Conservation (phyloP, 2,113 vertebrate genomes). For the Ceyx margarethae region DNA sequence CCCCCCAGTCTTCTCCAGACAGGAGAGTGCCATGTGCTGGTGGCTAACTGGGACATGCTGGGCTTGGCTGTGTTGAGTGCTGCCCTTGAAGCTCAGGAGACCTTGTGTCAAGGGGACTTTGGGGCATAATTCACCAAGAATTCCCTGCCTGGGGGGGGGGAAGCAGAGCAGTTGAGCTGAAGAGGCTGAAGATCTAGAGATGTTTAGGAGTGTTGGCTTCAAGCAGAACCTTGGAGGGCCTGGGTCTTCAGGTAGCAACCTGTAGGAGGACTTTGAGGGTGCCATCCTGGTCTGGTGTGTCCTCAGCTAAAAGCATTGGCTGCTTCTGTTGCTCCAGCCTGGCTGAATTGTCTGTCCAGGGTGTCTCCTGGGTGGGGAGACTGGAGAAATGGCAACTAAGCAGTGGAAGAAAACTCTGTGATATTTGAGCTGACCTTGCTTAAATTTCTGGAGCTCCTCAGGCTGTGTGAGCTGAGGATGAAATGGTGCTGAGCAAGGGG, state of each 20-base stretch:
- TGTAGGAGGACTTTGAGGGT: neutral
- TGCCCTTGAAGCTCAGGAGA: neutral
- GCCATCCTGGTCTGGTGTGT: neutral
- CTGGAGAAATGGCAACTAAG: neutral
- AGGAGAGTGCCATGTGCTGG: neutral
- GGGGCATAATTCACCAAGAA: neutral
- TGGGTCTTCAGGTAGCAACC: neutral
- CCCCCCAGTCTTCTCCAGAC: neutral
- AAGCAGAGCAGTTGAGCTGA: neutral
- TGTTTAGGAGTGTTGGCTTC: neutral
- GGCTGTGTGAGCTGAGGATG: neutral
- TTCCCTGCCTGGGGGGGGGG: neutral
- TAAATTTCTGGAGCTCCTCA: neutral
- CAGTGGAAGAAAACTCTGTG: neutral
- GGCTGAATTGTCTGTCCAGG: neutral
- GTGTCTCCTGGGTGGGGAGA: conserved; percentile 17
- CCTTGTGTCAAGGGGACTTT: neutral
- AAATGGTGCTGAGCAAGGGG: neutral
- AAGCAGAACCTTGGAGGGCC: neutral
- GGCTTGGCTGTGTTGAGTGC: neutral
- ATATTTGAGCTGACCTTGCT: neutral
- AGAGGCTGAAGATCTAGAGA: neutral
- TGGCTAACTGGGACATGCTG: neutral
- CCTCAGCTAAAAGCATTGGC: neutral
- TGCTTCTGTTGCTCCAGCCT: neutral